Evolutionary conservation across 2,113 vertebrate genomes (phyloP).

Genomic region (Corythornis vintsioides): DNA sequence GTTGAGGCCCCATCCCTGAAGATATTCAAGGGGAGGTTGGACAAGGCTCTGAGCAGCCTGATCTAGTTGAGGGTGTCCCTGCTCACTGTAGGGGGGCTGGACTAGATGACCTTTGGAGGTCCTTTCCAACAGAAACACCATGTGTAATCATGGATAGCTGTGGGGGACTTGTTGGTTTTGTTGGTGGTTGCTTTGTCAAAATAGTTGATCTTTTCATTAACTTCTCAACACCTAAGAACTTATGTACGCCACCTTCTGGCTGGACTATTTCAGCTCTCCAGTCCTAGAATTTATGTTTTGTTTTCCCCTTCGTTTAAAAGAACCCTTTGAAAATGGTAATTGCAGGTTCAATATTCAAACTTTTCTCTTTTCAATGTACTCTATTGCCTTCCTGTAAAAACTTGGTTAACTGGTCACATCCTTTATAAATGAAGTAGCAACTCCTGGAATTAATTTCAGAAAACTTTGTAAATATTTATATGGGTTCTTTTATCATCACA

Average conservation of each 20-base stretch:
- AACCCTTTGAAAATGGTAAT: constrained; percentile 19
- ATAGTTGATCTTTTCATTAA: constrained; percentile 34
- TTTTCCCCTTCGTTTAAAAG: constrained; percentile 57
- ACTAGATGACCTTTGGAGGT: too few species aligned
- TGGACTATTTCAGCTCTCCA: constrained; percentile 60
- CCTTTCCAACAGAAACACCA: neutral
- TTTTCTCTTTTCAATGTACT: constrained; percentile 12
- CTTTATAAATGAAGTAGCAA: neutral
- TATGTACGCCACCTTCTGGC: constrained; percentile 44
- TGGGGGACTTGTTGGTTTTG: neutral
- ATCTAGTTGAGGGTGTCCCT: too few species aligned
- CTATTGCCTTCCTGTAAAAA: neutral
- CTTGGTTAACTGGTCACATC: neutral
- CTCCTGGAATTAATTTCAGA: neutral
- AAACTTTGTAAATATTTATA: neutral
- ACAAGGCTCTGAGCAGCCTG: too few species aligned
- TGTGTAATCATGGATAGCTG: constrained; percentile 27
- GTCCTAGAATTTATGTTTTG: constrained; percentile 42
- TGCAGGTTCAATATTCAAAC: constrained; percentile 13
- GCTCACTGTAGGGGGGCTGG: too few species aligned
- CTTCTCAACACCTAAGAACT: constrained; percentile 11
- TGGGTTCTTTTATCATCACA: neutral
- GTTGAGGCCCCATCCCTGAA: too few species aligned
- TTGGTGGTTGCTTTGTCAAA: constrained; percentile 23
- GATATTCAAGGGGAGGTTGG: too few species aligned